Evolutionary conservation across 2,113 vertebrate genomes (phyloP).

Genomic region (Candoia aspera): DNA sequence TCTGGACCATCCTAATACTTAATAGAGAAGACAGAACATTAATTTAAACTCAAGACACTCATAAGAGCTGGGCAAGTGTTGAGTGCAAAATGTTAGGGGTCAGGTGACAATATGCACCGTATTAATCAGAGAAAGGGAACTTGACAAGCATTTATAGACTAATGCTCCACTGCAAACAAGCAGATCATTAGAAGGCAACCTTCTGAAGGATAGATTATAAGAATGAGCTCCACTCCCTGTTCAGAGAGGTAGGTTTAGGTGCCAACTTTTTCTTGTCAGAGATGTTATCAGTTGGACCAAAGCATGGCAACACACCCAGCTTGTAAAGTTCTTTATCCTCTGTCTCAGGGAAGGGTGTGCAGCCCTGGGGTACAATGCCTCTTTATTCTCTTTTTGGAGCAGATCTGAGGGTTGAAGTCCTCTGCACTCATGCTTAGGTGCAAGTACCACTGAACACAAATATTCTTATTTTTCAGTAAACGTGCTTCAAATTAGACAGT

Average conservation of each 20-base stretch:
- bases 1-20: conserved; percentile 59
- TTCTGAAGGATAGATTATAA: conserved; percentile 42
- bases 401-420: conserved; percentile 6
- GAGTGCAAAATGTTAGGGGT: conserved; percentile 24
- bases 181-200: conserved; percentile 7
- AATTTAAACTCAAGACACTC: conserved; percentile 49
- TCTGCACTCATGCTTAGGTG: too few species aligned
- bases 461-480: not conserved
- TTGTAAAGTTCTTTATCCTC: conserved; percentile 53
- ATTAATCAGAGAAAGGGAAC: conserved; percentile 37
- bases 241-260: conserved; percentile 42
- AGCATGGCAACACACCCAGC: conserved; percentile 54
- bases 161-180: conserved; percentile 17
- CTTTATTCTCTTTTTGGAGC: conserved; percentile 4
- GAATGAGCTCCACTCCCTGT: conserved; percentile 54
- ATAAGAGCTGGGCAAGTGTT: conserved; percentile 53
- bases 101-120: conserved; percentile 46
- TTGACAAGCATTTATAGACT: conserved; percentile 9
- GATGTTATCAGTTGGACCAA: conserved; percentile 63
- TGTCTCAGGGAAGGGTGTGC: conserved; percentile 30
- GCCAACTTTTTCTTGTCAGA: conserved; percentile 53
- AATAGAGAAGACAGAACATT: conserved; percentile 63
- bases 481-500: not conserved
- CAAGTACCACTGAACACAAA: not conserved
- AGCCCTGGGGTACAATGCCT: conserved; percentile 33